Evolutionary conservation across 2,113 vertebrate species (phyloP), one percentile per base, ranked within the genome.

Genomic region (Sylvicapra grimmia): DNA sequence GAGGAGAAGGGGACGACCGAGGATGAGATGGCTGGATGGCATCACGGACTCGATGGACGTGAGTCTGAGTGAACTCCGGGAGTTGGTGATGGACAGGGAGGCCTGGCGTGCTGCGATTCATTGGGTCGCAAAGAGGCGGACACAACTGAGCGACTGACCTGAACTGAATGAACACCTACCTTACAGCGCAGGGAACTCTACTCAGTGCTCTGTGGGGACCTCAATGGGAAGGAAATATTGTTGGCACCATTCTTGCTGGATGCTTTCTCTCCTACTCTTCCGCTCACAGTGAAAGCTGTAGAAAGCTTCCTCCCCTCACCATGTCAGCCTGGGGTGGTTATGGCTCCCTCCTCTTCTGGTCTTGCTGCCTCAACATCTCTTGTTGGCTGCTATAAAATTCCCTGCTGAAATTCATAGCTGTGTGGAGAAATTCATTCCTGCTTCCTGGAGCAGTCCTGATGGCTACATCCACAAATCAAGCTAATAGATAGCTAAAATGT

Each of bases 131-230:
- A 5, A 59, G 56, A 59, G 23, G 27, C 4, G 2, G 58, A 59
- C 58, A 27, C 0, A 10, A 59, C 58, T 59, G 58, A 59, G 10
- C 4, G 2, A 12, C 58, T 59, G 58, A 59, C 27, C 58, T 59
- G 25, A 27, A 27, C 25, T 59, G 25, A 44, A 44, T 15, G 21
- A 77, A 6, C 7, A 44, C 40, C 23, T 44, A 14, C 36, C 2
- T 6, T 1, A 27, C 0, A 27, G 40, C 3, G 0, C 72, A 27
- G 40, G 72, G 72, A 44, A 7, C 23, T 7, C 36, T 3, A 2
- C 36, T 44, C 21, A 40, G 36, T 75, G 72, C 21, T 44, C 40
- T 25, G 72, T 44, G 72, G 21, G 19, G 72, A 25, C 36, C 21
- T 25, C 4, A 44, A 13, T 25, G 21, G 72, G 72, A 77, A 44